Base-by-base conservation (phyloP, 2,113 vertebrate species). In the Grammomys surdaster region DNA sequence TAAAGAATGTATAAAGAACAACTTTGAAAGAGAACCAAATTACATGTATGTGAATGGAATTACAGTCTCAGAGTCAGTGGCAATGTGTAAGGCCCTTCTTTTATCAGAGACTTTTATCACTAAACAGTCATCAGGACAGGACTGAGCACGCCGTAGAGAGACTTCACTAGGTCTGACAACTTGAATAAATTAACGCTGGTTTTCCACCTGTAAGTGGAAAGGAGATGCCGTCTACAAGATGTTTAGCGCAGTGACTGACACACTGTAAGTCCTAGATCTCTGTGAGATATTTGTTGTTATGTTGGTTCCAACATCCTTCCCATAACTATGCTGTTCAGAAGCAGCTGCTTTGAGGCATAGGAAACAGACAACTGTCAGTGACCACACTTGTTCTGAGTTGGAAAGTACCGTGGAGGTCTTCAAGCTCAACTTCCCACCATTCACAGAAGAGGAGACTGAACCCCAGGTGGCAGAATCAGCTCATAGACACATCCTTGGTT, bases 361-460 rank as follows among this genome's bases (percentile, higher is more conserved):
- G 43, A 26, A 33, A 78, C 58, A 33, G 43, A 56, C 91, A 97
- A 81, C 92, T 76, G 93, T 87, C 75, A 94, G 78, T 87, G 93
- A 92, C 92, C 92, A 92, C 93, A 97, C n/a, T 12, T 6, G 20
- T 5, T 75, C 26, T 56, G 43, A 26, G 43, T 13, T 17, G 96
- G 96, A 98, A 97, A 98, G 95, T 96, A 94, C 96, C 97, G 31
- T 1, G 13, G 78, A 95, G 56, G 84, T 84, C 84, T 91, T 72
- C 0, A 9, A 89, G 70, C 76, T 96, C 90, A 96, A 24, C 93
- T 92, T 95, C 96, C 95, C 92, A 94, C 96, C 84, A 75, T 36
- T 65, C 88, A 51, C 63, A 85, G 90, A 48, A 40, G 69, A 67
- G 48, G 87, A 93, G 72, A 78, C 84, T 20, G 58, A 95, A 88